Percentiles rank a stretch among this genome's conserved stretches.
These are phyloP conservation scores for Drosophila mimica DNA, from an alignment of 2,888 invertebrate genomes.

Conservation along the genomic window DNA sequence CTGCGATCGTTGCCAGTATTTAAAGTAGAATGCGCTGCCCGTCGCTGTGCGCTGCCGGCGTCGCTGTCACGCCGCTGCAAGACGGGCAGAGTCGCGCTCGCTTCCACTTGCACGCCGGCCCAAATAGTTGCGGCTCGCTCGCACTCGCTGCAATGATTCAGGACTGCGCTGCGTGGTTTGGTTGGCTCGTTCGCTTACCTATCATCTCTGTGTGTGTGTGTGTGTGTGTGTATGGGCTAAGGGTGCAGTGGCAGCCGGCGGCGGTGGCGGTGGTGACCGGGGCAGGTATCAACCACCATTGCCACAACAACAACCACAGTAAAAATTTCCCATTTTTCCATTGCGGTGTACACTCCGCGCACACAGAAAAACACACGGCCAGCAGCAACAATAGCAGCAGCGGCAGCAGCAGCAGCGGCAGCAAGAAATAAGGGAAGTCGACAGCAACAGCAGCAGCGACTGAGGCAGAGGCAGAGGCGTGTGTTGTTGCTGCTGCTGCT, in stretches of 20 bases:
- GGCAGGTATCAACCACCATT: conserved; percentile 84
- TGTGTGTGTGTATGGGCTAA: conserved; percentile 57
- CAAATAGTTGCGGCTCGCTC: conserved; percentile 33
- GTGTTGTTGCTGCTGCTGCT: conserved; percentile 36
- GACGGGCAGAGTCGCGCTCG: conserved; percentile 27
- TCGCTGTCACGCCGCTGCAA: conserved; percentile 49
- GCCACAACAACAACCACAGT: conserved; percentile 85
- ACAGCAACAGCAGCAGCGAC: conserved; percentile 18
- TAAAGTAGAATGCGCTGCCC: conserved; percentile 81
- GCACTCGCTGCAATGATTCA: conserved; percentile 45
- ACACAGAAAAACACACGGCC: conserved; percentile 53
- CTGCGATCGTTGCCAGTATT: conserved; percentile 85
- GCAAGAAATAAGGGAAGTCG: conserved; percentile 59
- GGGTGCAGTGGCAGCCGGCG: conserved; percentile 70
- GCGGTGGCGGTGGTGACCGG: conserved; percentile 52
- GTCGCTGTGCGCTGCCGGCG: conserved; percentile 48
- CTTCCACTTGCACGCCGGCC: conserved; percentile 17
- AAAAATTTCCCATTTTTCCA: conserved; percentile 85
- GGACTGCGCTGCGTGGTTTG: conserved; percentile 73
- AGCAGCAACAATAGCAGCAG: conserved; percentile 31
- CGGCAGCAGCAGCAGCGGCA: conserved; percentile 32
- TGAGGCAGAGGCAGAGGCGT: conserved; percentile 45
- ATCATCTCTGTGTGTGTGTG: conserved; percentile 42
- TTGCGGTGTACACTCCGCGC: conserved; percentile 79
- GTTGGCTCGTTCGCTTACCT: conserved; percentile 76